Percentiles rank a stretch among this genome's conserved stretches.
These are phyloP conservation scores for Hydrozoanthus tunicans DNA, from an alignment of 64 coral and sea anemone species.

Conservation along the genomic window DNA sequence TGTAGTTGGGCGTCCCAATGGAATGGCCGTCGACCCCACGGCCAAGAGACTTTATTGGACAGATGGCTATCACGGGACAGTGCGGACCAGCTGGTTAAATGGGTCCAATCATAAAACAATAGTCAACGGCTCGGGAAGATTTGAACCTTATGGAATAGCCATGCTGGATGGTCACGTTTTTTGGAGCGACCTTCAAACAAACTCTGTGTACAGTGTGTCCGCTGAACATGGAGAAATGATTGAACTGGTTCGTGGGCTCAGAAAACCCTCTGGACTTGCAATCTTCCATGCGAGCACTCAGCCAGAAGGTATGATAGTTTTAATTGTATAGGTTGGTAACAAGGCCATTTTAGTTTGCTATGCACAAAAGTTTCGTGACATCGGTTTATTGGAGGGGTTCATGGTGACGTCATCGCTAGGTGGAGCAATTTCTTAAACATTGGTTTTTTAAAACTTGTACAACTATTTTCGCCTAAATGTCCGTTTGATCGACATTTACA, in stretches of 20 bases:
- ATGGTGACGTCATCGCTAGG: too few species aligned
- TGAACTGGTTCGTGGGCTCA: neutral
- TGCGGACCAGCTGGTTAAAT: constrained; percentile 17
- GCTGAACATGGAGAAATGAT: neutral
- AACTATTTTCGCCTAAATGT: too few species aligned
- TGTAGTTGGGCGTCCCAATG: constrained; percentile 7
- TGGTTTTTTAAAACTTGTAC: too few species aligned
- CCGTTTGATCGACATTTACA: too few species aligned
- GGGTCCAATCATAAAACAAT: neutral
- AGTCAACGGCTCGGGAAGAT: constrained; percentile 6
- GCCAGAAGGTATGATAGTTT: neutral
- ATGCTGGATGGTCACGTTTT: neutral
- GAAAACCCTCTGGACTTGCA: neutral
- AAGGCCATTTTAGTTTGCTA: neutral
- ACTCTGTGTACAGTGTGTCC: neutral
- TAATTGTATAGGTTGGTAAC: neutral
- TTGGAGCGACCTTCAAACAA: constrained; percentile 39
- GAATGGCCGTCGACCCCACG: neutral
- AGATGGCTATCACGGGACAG: constrained; percentile 4
- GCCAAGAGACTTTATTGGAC: constrained; percentile 13
- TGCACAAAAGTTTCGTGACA: neutral
- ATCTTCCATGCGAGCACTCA: neutral
- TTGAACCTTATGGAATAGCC: constrained; percentile 40
- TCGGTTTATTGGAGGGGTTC: too few species aligned
- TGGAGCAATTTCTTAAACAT: too few species aligned